Percentiles rank a stretch among this genome's conserved stretches.
Evolutionary conservation across 2,888 invertebrate genomes (phyloP).

Genomic region (Teleiodes luculella): DNA sequence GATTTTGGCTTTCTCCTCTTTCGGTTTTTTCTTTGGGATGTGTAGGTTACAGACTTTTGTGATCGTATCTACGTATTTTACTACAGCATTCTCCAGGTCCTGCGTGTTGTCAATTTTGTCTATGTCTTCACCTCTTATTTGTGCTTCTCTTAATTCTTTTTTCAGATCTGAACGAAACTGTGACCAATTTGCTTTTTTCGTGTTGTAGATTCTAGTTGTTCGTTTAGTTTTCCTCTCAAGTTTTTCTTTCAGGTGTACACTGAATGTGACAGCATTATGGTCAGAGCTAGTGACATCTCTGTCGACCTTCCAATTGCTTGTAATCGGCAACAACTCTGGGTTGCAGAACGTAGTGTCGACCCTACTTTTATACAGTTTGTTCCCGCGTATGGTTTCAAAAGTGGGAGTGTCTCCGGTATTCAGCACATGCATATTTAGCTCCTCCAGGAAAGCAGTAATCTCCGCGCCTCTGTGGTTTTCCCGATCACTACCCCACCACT

Average conservation of each 20-base stretch:
- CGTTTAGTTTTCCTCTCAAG: neutral
- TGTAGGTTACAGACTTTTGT: neutral
- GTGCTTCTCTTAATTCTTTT: no score
- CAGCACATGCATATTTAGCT: no score
- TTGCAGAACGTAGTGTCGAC: no score
- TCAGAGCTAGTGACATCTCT: slow-evolving; percentile 18
- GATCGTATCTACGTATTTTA: neutral
- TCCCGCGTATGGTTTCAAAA: no score
- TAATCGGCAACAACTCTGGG: neutral
- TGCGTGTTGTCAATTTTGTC: slow-evolving; percentile 4
- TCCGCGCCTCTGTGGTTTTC: slow-evolving; percentile 16
- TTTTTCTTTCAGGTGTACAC: neutral
- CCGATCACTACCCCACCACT: slow-evolving; percentile 23
- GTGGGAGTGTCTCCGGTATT: no score
- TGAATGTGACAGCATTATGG: slow-evolving; percentile 17
- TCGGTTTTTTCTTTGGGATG: neutral
- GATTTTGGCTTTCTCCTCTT: neutral
- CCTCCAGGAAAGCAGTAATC: neutral
- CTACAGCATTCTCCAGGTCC: neutral
- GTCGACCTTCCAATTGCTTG: slow-evolving; percentile 16
- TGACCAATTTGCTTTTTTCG: neutral
- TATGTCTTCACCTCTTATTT: neutral
- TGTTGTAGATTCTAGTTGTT: slow-evolving; percentile 15
- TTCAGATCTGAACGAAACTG: neutral
- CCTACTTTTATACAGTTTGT: no score